phyloP scores from a whole-genome alignment of 1,140 invertebrate genomes.

The Acromyrmex charruanus region DNA sequence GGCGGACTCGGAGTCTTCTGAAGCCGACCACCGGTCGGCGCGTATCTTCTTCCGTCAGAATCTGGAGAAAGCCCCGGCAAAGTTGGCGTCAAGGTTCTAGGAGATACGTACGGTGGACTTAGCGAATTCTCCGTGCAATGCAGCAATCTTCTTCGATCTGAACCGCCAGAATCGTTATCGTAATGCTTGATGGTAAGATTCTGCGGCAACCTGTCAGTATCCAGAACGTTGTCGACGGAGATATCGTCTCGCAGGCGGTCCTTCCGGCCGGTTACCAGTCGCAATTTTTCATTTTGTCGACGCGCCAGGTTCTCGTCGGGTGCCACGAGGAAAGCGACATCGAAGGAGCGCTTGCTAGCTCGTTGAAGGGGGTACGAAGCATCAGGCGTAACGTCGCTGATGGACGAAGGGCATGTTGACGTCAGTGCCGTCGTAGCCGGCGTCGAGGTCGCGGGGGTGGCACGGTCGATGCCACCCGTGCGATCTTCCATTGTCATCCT shows the following conservation, averaged over 20 bases:
- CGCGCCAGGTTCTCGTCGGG: conserved; percentile 93
- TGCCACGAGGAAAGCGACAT: conserved; percentile 95
- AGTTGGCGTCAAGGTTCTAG: conserved; percentile 83
- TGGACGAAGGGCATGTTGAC: conserved; percentile 72
- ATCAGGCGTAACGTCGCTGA: conserved; percentile 78
- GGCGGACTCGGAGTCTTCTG: conserved; percentile 81
- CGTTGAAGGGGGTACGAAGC: conserved; percentile 83
- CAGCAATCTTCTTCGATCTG: conserved; percentile 72
- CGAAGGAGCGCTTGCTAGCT: conserved; percentile 91
- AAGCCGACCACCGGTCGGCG: conserved; percentile 68
- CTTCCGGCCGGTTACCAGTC: conserved; percentile 85
- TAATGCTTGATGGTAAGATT: conserved; percentile 82
- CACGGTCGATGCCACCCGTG: conserved; percentile 84
- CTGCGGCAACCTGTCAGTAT: conserved; percentile 76
- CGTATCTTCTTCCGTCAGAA: conserved; percentile 76
- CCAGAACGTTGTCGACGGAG: conserved; percentile 63
- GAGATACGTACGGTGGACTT: conserved; percentile 78
- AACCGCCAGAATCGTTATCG: conserved; percentile 66
- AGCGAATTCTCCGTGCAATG: conserved; percentile 77
- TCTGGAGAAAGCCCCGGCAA: conserved; percentile 81
- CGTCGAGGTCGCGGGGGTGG: conserved; percentile 81
- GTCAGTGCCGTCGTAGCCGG: conserved; percentile 73
- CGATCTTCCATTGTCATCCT: conserved; percentile 87
- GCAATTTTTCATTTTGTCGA: conserved; percentile 89
- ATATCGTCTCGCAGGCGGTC: conserved; percentile 68